Base-by-base conservation (phyloP, 2,888 invertebrate species). In the Psylliodes chrysocephalus region DNA sequence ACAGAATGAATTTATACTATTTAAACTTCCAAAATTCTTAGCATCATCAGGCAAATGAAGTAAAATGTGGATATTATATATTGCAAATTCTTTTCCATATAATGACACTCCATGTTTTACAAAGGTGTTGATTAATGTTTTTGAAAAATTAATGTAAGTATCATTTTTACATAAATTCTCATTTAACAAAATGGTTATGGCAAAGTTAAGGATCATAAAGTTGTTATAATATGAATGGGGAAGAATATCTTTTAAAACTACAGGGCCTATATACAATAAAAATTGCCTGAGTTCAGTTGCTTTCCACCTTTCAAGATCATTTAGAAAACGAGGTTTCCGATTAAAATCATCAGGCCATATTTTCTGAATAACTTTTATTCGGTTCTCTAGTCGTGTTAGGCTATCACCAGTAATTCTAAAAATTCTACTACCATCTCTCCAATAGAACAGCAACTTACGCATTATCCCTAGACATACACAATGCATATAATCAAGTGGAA, bases 341-440 rank as follows among this genome's bases (percentile, higher is more conserved):
- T 63, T 68, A 47, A 76, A 73, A 7, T 75, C 73, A 47, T 6
- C n/a, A 2, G 77, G 75, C 69, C 72, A 71, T 35, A 57, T 59
- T 15, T 35, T 49, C 33, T 49, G 19, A 2, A 62, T 10, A 12
- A 10, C 7, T 18, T 51, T 40, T 15, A 65, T 28, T 25, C 18
- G 12, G 8, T 14, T 6, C 17, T 67, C 44, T 4, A 69, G 25
- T 33, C 55, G 10, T 8, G n/a, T 12, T 25, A 42, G 3, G 19
- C 53, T 35, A n/a, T 56, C 33, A 42, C 52, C 35, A 10, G 12
- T 56, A 6, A 71, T 61, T 25, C 64, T 12, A 63, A 55, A 68
- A 28, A 61, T 33, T 17, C 54, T 30, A 52, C 67, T 62, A 40
- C 70, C 67, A 67, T 68, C 66, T 47, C 70, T 57, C 71, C 71